Percentiles rank a stretch among this genome's conserved stretches.
phyloP scores from a whole-genome alignment of 2,113 vertebrate genomes.

The Lamprologus speciosus region DNA sequence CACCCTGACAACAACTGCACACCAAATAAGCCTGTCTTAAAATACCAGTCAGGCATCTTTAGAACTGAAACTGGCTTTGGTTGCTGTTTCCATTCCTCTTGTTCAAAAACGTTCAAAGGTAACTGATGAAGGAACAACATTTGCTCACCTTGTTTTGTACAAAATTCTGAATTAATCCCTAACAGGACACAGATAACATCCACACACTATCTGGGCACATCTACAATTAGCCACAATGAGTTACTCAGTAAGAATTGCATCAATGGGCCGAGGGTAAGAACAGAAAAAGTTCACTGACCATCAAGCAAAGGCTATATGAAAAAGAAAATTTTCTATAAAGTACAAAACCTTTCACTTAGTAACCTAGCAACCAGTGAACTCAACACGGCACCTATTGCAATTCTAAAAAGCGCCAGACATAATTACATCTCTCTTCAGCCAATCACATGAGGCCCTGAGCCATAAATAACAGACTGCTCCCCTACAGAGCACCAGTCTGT shows the following conservation, averaged over 20 bases:
- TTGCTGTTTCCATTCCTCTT: neutral
- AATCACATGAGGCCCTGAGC: slow-evolving; percentile 55
- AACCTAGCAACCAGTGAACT: slow-evolving; percentile 63
- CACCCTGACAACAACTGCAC: neutral
- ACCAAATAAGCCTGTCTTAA: neutral
- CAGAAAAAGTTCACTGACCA: neutral
- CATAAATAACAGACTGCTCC: slow-evolving; percentile 68
- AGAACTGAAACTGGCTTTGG: neutral
- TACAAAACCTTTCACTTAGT: slow-evolving; percentile 27
- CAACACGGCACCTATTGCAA: slow-evolving; percentile 52
- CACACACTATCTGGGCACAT: neutral
- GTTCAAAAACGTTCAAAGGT: neutral
- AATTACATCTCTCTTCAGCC: slow-evolving; percentile 65
- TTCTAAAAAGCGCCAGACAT: slow-evolving; percentile 56
- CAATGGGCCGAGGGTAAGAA: neutral
- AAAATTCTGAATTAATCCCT: neutral
- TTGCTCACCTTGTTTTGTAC: neutral
- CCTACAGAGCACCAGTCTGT: slow-evolving; percentile 57
- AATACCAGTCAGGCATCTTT: neutral
- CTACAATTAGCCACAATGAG: neutral
- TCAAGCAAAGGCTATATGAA: neutral
- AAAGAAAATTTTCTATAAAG: neutral
- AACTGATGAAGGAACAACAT: neutral
- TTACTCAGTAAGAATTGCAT: neutral
- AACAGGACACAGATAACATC: neutral